Base-by-base conservation (phyloP, 2,888 invertebrate genomes). In the Troides oblongomaculatus region DNA sequence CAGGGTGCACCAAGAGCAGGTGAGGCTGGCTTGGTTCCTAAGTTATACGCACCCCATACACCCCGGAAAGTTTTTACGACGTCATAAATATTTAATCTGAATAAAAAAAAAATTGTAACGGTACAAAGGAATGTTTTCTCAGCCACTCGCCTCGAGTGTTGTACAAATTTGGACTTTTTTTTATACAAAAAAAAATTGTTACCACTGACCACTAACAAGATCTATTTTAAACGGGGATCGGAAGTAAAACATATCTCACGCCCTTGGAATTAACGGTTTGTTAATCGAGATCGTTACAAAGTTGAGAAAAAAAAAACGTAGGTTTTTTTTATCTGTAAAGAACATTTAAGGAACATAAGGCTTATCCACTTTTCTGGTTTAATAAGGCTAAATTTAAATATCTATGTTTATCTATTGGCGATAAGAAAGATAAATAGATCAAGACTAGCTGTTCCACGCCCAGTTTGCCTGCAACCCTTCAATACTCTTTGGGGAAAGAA, bases 121-220 rank as follows among this genome's bases (percentile, higher is more conserved):
- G 36, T 21, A 71, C 69, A 74, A 76, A 73, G 74, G 73, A 64
- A 70, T 74, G 73, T 76, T 75, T 76, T 75, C 73, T 71, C 73
- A 74, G 71, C 75, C 72, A 77, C 74, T 77, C 71, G 71, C 65
- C 58, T 56, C 59, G 73, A 75, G 73, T 75, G 74, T 72, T 75
- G 68, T 73, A 75, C 76, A 77, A 78, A 77, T 75, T 77, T 75
- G 66, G 70, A 21, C 21, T 59, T 58, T 36, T 23, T 68, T 69
- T 72, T 76, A 75, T 72, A 74, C 50, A 21, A 59, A 17, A 14
- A 18, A 46, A 43, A 71, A 72, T 69, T 74, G 73, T 71, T 63
- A 62, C 59, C 61, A 75, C 62, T 77, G 76, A 75, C 76, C 78
- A 72, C 78, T 78, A 77, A 77, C 76, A 73, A 75, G 76, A 71